A percentile compares a stretch with the other conserved stretches of the same genome.
Evolutionary conservation across 92 coral and sea anemone genomes (phyloP).

Genomic region (Actinostola sp.): DNA sequence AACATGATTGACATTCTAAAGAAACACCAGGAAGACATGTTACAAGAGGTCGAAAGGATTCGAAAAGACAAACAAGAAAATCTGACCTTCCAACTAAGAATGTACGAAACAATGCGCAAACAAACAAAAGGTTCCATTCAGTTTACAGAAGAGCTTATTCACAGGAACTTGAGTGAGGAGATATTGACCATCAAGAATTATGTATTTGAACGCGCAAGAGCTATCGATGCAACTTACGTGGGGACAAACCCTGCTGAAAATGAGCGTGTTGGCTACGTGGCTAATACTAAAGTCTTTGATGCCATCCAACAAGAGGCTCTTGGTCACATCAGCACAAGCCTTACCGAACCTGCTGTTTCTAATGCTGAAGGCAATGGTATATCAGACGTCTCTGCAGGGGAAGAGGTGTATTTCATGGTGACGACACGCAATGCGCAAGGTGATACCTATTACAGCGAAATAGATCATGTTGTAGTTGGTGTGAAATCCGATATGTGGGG

Average conservation of each 20-base stretch:
- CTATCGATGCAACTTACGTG: constrained; percentile 58
- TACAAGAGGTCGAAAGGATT: constrained; percentile 72
- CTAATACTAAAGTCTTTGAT: constrained; percentile 56
- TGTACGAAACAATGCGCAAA: constrained; percentile 70
- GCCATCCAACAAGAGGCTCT: constrained; percentile 56
- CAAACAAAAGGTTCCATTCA: constrained; percentile 72
- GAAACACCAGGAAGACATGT: constrained; percentile 78
- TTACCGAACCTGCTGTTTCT: constrained; percentile 77
- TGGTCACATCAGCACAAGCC: constrained; percentile 80
- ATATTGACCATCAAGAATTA: constrained; percentile 76
- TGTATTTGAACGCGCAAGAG: constrained; percentile 68
- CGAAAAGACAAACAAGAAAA: constrained; percentile 84
- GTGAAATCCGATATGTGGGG: constrained; percentile 93
- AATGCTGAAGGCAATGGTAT: constrained; percentile 81
- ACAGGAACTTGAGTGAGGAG: constrained; percentile 80
- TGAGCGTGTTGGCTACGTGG: constrained; percentile 81
- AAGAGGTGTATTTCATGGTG: constrained; percentile 74
- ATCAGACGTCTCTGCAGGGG: constrained; percentile 78
- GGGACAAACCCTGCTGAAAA: constrained; percentile 91
- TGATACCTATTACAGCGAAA: constrained; percentile 82
- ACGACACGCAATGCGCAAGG: constrained; percentile 88
- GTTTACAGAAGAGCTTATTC: constrained; percentile 75
- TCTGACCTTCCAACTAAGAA: constrained; percentile 70
- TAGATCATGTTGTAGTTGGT: constrained; percentile 83
- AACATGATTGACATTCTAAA: constrained; percentile 64